Evolutionary conservation across 2,113 vertebrate genomes (phyloP), one percentile per base, ranked within the genome.

Genomic region (Apaloderma vittatum): DNA sequence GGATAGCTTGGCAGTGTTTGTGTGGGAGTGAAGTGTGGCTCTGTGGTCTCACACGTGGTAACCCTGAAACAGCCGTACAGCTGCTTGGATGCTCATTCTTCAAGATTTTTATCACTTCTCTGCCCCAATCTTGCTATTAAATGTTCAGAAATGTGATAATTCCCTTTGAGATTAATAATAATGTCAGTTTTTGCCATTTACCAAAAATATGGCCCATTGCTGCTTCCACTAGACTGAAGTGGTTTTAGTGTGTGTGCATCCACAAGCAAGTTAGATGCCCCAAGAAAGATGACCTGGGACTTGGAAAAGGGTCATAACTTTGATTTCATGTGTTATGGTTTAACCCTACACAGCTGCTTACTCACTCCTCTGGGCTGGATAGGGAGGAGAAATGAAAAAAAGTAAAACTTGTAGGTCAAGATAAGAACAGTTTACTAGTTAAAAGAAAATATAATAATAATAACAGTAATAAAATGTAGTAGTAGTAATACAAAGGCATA

Each of bases 11-110:
- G 46, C 16, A 30, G 37, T 49, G 14, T 37, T 61, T 23, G 51
- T 0, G 2, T 29, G 19, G 15, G 34, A 49, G 23, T 23, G 52
- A 13, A 0, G 1, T 26, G 30, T 52, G 49, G 12, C 22, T 45
- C 24, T 0, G 2, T 29, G 29, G 54, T 23, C 49, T 63, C 20
- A 9, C 34, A 46, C 32, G 34, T 43, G 30, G 40, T 54, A 51
- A 61, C 20, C 6, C n/a, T 72, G 55, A 45, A 86, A 62, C 22
- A 68, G 36, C 54, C 23, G 37, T 20, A n/a, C 20, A 52, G 19
- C 65, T 88, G 45, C 43, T 80, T 58, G 8, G 30, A 11, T 20
- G 23, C 13, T 80, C 16, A 18, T 4, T 37, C 9, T 27, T 73
- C 16, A 46, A 14, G n/a, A 32, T 34, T 86, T 66, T 51, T 59